Evolutionary conservation across 2,113 vertebrate species (phyloP).

Genomic region (Theropithecus gelada): DNA sequence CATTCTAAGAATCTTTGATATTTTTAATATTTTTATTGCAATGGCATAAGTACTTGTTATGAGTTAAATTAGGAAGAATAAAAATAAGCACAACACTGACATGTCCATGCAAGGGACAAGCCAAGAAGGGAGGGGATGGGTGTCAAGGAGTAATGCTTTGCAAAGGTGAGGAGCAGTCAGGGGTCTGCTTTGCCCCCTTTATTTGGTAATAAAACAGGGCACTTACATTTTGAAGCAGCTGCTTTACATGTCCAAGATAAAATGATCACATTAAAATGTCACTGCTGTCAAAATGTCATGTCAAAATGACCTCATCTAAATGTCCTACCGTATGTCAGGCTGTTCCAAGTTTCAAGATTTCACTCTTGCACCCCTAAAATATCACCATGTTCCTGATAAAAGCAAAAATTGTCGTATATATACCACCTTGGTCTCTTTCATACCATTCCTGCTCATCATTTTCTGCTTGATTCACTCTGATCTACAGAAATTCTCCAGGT

Average conservation of each 20-base stretch:
- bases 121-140: background rate
- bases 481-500: background rate
- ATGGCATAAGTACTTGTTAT: background rate
- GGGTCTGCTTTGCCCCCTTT: background rate
- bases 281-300: constrained; percentile 17
- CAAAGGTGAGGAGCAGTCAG: background rate
- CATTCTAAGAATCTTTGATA: background rate
- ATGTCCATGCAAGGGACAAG: background rate
- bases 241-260: background rate
- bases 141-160: background rate
- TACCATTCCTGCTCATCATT: background rate
- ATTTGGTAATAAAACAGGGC: background rate
- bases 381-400: background rate
- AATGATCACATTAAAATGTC: constrained; percentile 34
- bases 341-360: background rate
- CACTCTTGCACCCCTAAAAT: background rate
- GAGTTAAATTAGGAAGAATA: background rate
- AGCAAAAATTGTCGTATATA: background rate
- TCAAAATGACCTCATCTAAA: constrained; percentile 45
- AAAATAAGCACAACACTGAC: background rate
- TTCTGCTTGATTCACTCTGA: background rate
- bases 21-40: background rate
- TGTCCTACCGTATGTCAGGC: background rate
- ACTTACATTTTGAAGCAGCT: background rate
- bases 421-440: background rate